A percentile compares a stretch with the other conserved stretches of the same genome.
Evolutionary conservation across 1,140 invertebrate genomes (phyloP).

Genomic region (Elysia chlorotica): DNA sequence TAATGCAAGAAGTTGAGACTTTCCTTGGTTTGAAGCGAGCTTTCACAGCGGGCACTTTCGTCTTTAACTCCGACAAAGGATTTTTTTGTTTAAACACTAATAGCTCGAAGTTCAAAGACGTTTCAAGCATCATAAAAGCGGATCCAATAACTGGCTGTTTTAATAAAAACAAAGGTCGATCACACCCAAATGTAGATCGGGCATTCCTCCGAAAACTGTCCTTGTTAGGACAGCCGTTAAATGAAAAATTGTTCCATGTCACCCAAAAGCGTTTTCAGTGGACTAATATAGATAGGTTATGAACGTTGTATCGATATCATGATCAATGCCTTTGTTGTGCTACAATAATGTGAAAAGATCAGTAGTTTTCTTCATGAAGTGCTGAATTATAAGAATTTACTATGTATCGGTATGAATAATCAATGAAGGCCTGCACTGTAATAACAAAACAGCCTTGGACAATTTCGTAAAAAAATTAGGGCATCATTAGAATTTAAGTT

Average conservation of each 20-base stretch:
- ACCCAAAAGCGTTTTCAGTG: neutral
- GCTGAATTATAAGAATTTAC: too few species aligned
- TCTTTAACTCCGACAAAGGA: conserved; percentile 5
- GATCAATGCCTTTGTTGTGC: too few species aligned
- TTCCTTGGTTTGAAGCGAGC: neutral
- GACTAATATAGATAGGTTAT: too few species aligned
- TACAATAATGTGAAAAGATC: too few species aligned
- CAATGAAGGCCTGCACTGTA: too few species aligned
- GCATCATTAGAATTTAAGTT: too few species aligned
- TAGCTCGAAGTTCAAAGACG: neutral
- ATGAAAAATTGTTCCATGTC: neutral
- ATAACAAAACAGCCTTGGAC: too few species aligned
- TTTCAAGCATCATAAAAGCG: neutral
- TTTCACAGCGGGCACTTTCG: neutral
- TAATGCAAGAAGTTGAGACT: neutral
- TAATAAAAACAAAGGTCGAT: neutral
- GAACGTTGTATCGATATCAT: too few species aligned
- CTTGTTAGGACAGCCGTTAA: neutral
- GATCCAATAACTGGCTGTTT: neutral
- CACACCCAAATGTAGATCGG: neutral
- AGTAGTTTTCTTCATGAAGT: too few species aligned
- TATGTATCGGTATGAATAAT: too few species aligned
- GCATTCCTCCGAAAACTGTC: neutral
- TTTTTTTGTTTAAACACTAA: conserved; percentile 6
- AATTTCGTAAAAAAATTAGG: too few species aligned